Evolutionary conservation across 23 tunicate species (phyloP), one percentile per base, ranked within the genome.

Genomic region (Phallusia fumigata): DNA sequence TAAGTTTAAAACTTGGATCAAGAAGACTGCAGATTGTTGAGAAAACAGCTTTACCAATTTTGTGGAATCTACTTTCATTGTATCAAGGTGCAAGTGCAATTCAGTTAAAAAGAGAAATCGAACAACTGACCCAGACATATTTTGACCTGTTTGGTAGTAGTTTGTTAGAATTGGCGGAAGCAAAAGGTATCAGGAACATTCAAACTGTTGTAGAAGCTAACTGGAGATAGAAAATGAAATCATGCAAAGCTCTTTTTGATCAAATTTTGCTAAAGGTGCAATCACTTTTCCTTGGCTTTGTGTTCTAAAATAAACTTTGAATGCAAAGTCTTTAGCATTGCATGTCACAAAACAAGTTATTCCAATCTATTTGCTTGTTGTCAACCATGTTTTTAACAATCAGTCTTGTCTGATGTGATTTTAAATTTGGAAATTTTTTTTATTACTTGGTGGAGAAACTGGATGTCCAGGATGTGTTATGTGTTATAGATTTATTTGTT

Each of bases 41-140:
- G 76, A 80, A 86, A 18, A 91, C 89, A 35, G 94, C 86, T 36
- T 73, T 89, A 12, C 94, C 94, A 22, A 85, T 94, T 15, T 79
- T 94, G n/a, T 82, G 87, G 83, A 89, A 75, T 50, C 45, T 89
- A 34, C 74, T 94, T 65, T 82, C 96, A 31, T 58, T 24, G 28
- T 58, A 58, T 24, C 28, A 24, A 24, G 28, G 69, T 58, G 28
- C 69, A 58, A 58, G 69, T 58, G 69, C 69, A 58, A 58, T 6
- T 58, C 69, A 58, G 69, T 58, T 58, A 22, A 58, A 58, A 24
- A 58, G 69, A 24, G 69, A 58, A 58, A 58, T 58, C 3, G 69
- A 58, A 58, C 69, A 58, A 58, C 28, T 58, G 11, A 6, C 15
- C 5, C 26, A 58, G 28, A 58, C 69, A 58, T 58, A 21, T 24